A percentile compares a stretch with the other conserved stretches of the same genome.
Conservation (phyloP, 2,888 invertebrate species). For the Campopleginae sp. region DNA sequence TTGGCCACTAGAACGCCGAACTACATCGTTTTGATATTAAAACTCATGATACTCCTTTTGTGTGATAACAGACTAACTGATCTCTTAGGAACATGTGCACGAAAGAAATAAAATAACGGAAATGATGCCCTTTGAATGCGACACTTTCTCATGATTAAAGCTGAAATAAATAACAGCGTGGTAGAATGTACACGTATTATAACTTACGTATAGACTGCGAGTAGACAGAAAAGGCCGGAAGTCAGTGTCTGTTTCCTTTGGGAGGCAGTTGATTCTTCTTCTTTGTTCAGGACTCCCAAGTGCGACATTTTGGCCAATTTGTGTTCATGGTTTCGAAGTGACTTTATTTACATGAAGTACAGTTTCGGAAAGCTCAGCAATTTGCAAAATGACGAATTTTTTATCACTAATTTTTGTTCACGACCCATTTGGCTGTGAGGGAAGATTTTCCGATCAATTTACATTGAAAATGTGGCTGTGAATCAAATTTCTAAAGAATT, state of each 20-base stretch:
- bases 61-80: neutral
- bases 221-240: conserved; percentile 49
- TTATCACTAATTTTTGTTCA: no score
- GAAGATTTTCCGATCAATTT: neutral
- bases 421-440: neutral
- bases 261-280: neutral
- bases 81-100: neutral
- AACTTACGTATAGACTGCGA: conserved; percentile 3
- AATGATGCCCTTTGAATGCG: neutral
- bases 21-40: neutral
- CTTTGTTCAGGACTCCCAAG: conserved; percentile 15
- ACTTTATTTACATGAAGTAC: neutral
- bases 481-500: no score
- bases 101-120: conserved; percentile 2
- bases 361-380: neutral
- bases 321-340: neutral
- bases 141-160: neutral
- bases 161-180: conserved; percentile 8
- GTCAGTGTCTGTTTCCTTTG: conserved; percentile 36
- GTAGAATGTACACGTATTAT: conserved; percentile 2
- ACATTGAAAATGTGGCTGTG: neutral
- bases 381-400: neutral
- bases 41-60: neutral
- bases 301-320: neutral
- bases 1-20: neutral